Base-by-base conservation (phyloP, 2,888 invertebrate species). In the Thereva unica region DNA sequence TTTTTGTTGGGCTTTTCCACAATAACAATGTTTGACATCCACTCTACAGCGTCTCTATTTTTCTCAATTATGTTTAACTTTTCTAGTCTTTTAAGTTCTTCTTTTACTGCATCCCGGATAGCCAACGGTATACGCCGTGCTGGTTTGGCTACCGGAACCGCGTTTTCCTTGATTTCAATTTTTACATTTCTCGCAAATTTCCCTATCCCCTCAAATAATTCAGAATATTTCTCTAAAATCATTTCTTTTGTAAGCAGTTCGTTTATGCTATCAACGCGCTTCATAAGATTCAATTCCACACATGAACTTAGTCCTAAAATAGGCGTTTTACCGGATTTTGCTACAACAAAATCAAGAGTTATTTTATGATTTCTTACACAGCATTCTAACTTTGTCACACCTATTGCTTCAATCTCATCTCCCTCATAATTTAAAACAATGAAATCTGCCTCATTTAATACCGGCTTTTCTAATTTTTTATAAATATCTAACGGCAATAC, bases 1-100 rank as follows among this genome's bases (percentile, higher is more conserved):
- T 41, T 64, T 1, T 69, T 68, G 45, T 72, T 67, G 2, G 69
- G 65, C 50, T 73, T 74, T 34, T 63, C 66, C 1, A 73, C 70
- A 67, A 73, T 69, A 0, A 73, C 69, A 1, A 73, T 64, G 4
- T 64, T 64, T 34, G 45, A 45, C 1, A 54, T 38, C 45, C 44
- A 64, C 7, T 64, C 54, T 4, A 10, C 3, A 1, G 64, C 37
- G 4, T 9, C 23, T 5, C 7, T 7, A 8, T 10, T 10, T 49
- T 38, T 53, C 38, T 53, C 47, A 6, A 50, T 57, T 12, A 50
- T 56, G 3, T 10, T 5, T 9, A 12, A 10, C 1, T 52, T 12
- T 4, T 9, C 23, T 7, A 66, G 10, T 41, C 12, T 12, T 50
- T 57, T 45, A 38, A 59, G 34, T 12, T 59, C 59, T n/a, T n/a